A percentile compares a stretch with the other conserved stretches of the same genome.
phyloP scores from a whole-genome alignment of 92 coral and sea anemone species.

The Parazoanthus atlanticus region DNA sequence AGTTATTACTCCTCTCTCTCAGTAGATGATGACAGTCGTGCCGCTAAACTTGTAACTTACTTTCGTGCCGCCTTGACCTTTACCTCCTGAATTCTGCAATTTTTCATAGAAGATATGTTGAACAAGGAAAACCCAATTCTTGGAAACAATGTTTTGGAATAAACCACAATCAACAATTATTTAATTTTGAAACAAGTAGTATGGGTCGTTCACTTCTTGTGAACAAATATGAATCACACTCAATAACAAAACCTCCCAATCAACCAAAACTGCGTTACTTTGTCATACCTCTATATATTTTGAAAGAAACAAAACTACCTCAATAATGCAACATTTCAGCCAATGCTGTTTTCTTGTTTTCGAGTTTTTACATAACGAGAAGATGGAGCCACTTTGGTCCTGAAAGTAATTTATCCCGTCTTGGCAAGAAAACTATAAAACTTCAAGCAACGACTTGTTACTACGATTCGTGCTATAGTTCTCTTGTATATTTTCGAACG shows the following conservation, averaged over 20 bases:
- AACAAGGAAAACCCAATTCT: conserved; percentile 34
- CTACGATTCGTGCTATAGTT: background rate
- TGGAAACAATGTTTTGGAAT: conserved; percentile 28
- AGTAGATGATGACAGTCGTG: background rate
- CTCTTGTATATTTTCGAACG: background rate
- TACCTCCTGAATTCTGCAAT: conserved; percentile 44
- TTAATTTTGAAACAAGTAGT: background rate
- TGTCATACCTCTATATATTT: no score
- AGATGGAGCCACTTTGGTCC: background rate
- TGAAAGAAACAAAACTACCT: background rate
- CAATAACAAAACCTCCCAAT: background rate
- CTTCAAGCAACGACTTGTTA: background rate
- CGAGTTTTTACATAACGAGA: background rate
- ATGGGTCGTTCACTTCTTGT: background rate
- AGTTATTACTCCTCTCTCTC: background rate
- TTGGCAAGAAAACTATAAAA: background rate
- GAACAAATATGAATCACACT: background rate
- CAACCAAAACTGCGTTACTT: background rate
- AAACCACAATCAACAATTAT: conserved; percentile 6
- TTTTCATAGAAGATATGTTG: conserved; percentile 35
- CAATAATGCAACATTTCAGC: background rate
- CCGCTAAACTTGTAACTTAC: conserved; percentile 17
- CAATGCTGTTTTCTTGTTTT: background rate
- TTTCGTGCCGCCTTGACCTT: conserved; percentile 46
- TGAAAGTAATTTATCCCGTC: background rate